Evolutionary conservation across 2,888 invertebrate species (phyloP).

Genomic region (Sabatieria punctata): DNA sequence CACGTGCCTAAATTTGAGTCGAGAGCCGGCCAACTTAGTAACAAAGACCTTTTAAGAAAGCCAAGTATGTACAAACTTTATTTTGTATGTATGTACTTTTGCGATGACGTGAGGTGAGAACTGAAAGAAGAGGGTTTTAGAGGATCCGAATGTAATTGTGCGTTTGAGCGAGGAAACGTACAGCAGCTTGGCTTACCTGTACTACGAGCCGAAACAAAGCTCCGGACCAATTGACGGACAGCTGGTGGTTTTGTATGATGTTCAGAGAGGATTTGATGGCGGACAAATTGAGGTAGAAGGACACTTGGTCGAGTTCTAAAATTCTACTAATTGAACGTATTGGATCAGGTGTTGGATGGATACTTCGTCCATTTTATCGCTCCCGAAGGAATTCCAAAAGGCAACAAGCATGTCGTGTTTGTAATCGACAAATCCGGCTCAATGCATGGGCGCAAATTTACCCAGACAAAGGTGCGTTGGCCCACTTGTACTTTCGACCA

Average conservation of each 20-base stretch:
- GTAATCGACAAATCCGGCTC: slow-evolving; percentile 58
- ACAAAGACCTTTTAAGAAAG: slow-evolving; percentile 7
- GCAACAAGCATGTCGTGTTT: slow-evolving; percentile 51
- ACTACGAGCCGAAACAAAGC: slow-evolving; percentile 30
- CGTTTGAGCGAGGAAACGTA: no score
- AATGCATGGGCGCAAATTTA: slow-evolving; percentile 50
- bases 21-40: slow-evolving; percentile 7
- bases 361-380: slow-evolving; percentile 60
- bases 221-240: slow-evolving; percentile 48
- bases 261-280: slow-evolving; percentile 43
- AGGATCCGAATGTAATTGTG: neutral
- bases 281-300: slow-evolving; percentile 33
- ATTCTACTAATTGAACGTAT: neutral
- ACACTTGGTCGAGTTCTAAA: neutral
- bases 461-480: slow-evolving; percentile 42
- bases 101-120: no score
- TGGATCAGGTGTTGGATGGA: slow-evolving; percentile 36
- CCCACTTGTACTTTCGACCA: no score
- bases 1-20: slow-evolving; percentile 48
- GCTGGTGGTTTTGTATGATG: slow-evolving; percentile 53
- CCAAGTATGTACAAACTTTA: neutral
- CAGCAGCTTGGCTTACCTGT: slow-evolving; percentile 3
- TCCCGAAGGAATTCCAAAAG: slow-evolving; percentile 43
- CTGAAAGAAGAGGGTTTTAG: neutral
- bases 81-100: neutral